phyloP scores from a whole-genome alignment of 2,113 vertebrate genomes.

The Tautogolabrus adspersus region DNA sequence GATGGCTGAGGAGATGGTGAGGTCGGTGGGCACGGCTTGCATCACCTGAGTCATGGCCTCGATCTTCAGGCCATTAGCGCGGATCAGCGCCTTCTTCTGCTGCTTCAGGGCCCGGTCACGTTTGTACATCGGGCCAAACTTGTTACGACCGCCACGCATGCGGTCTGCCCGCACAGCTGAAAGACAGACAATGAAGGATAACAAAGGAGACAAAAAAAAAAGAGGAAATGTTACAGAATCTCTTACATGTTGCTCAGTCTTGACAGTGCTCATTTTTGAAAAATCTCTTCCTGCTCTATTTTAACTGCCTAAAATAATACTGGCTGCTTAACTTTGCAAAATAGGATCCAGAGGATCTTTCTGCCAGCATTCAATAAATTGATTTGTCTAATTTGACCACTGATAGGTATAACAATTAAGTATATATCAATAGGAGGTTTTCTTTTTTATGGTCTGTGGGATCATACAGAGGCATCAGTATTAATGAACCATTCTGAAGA shows the following conservation, averaged over 20 bases:
- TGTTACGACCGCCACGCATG: constrained; percentile 98
- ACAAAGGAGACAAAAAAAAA: constrained; percentile 19
- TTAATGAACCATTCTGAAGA: too few relatives aligned
- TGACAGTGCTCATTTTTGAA: background rate
- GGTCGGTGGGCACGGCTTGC: constrained; percentile 95
- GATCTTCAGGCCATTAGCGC: constrained; percentile 97
- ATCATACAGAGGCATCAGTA: too few relatives aligned
- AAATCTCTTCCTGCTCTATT: too few relatives aligned
- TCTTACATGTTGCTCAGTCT: background rate
- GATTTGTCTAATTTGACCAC: background rate
- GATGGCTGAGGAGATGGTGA: constrained; percentile 96
- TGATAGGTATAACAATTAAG: too few relatives aligned
- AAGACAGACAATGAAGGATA: constrained; percentile 5
- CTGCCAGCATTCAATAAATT: background rate
- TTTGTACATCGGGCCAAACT: constrained; percentile 99
- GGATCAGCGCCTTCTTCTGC: constrained; percentile 98
- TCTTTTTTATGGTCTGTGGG: too few relatives aligned
- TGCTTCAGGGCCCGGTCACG: constrained; percentile 97
- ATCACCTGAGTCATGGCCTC: constrained; percentile 99
- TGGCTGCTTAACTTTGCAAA: too few relatives aligned
- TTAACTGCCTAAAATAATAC: too few relatives aligned
- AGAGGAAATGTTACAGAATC: background rate
- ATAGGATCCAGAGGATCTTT: background rate
- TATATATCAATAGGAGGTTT: too few relatives aligned
- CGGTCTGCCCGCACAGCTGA: constrained; percentile 96